Evolutionary conservation across 2,113 vertebrate genomes (phyloP).

Genomic region (Chrysemys picta): DNA sequence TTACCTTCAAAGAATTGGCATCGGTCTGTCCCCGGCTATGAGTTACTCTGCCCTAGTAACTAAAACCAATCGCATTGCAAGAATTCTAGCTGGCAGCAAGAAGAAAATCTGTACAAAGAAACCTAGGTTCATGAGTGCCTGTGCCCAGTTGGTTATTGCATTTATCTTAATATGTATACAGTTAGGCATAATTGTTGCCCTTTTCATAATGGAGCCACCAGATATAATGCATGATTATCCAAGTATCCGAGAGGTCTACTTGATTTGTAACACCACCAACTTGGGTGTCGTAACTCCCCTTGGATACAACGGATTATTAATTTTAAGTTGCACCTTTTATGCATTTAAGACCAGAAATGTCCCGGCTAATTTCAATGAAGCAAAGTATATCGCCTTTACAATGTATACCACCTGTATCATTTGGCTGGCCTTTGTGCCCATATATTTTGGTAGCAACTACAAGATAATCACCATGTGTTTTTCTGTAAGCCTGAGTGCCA

Average conservation of each 20-base stretch:
- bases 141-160: slow-evolving; percentile 96
- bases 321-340: slow-evolving; percentile 98
- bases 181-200: slow-evolving; percentile 94
- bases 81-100: slow-evolving; percentile 98
- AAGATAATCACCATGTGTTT: slow-evolving; percentile 99
- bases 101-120: slow-evolving; percentile 99
- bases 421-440: slow-evolving; percentile 98
- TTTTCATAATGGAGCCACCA: slow-evolving; percentile 96
- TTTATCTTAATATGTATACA: slow-evolving; percentile 96
- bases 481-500: slow-evolving; percentile 97
- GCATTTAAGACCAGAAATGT: slow-evolving; percentile 99
- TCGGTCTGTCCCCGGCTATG: slow-evolving; percentile 97
- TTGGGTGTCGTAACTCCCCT: slow-evolving; percentile 95
- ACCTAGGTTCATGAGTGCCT: slow-evolving; percentile 98
- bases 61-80: slow-evolving; percentile 98
- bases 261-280: slow-evolving; percentile 98
- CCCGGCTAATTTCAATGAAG: slow-evolving; percentile 98
- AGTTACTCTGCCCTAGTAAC: slow-evolving; percentile 98
- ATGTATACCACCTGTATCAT: slow-evolving; percentile 99
- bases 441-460: slow-evolving; percentile 99
- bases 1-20: slow-evolving; percentile 95
- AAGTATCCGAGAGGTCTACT: slow-evolving; percentile 95
- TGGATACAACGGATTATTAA: slow-evolving; percentile 96
- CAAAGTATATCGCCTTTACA: slow-evolving; percentile 98
- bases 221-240: slow-evolving; percentile 96